A percentile compares a stretch with the other conserved stretches of the same genome.
Evolutionary conservation across 1,140 invertebrate species (phyloP).

Genomic region (Pogonomyrmex californicus): DNA sequence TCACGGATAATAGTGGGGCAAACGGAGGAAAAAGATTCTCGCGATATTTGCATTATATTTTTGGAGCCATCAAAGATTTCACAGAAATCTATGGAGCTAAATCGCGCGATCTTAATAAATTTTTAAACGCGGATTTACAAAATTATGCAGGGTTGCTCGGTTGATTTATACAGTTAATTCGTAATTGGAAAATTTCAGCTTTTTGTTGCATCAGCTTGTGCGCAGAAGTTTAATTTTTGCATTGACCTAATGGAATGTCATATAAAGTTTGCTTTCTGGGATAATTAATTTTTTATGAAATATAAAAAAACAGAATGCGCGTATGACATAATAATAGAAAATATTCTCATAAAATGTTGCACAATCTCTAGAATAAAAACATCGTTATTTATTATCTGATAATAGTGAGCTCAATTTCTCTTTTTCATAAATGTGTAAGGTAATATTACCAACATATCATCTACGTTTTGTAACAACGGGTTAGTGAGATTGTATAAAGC

Average conservation of each 20-base stretch:
- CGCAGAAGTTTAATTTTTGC: conserved; percentile 40
- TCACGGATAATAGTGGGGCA: conserved; percentile 41
- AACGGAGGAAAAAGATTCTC: conserved; percentile 25
- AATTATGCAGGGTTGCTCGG: background rate
- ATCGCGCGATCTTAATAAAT: conserved; percentile 33
- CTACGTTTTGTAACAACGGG: background rate
- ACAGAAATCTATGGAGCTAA: background rate
- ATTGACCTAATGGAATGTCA: conserved; percentile 22
- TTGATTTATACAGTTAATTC: background rate
- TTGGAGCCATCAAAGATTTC: conserved; percentile 25
- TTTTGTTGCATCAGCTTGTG: conserved; percentile 21
- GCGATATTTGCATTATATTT: conserved; percentile 50
- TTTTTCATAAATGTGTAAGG: background rate
- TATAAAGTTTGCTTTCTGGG: conserved; percentile 19
- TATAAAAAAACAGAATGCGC: background rate
- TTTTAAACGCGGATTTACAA: conserved; percentile 22
- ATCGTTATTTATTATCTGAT: conserved; percentile 7
- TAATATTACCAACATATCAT: conserved; percentile 15
- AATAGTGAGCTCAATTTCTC: conserved; percentile 7
- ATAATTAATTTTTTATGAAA: conserved; percentile 41
- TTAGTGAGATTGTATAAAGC: conserved; percentile 11
- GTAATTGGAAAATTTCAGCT: conserved; percentile 28
- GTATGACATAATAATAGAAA: conserved; percentile 7
- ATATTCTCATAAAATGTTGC: background rate
- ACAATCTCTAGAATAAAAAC: background rate